phyloP scores from a whole-genome alignment of 2,888 invertebrate species.

The Brenthis daphne region DNA sequence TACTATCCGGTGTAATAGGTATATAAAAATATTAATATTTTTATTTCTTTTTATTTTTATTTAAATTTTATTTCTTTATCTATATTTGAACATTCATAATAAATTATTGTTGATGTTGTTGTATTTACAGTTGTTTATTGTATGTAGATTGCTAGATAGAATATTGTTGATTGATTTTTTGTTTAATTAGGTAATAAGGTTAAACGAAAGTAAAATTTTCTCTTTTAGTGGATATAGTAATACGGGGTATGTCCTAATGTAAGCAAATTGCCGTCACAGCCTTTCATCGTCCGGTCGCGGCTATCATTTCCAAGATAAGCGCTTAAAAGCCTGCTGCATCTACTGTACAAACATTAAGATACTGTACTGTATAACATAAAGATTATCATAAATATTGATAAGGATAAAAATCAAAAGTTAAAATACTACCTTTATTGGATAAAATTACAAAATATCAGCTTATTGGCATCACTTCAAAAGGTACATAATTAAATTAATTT shows the following conservation, averaged over 20 bases:
- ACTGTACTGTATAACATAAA: neutral
- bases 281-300: conserved; percentile 77
- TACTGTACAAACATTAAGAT: too few relatives aligned
- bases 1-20: neutral
- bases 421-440: neutral
- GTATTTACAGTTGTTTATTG: too few relatives aligned
- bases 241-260: conserved; percentile 77
- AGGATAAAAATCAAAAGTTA: neutral
- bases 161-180: too few relatives aligned
- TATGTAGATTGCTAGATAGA: too few relatives aligned
- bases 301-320: conserved; percentile 82
- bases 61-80: neutral
- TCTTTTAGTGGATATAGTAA: conserved; percentile 42
- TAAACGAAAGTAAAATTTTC: conserved; percentile 33
- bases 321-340: conserved; percentile 74
- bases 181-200: too few relatives aligned
- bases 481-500: conserved; percentile 40
- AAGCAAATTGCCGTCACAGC: conserved; percentile 80
- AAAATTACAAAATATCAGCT: conserved; percentile 28
- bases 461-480: conserved; percentile 27
- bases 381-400: neutral
- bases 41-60: neutral
- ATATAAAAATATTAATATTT: neutral
- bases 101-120: too few relatives aligned
- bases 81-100: too few relatives aligned